Base-by-base conservation (phyloP, 2,113 vertebrate species). In the Sebastes fasciatus region DNA sequence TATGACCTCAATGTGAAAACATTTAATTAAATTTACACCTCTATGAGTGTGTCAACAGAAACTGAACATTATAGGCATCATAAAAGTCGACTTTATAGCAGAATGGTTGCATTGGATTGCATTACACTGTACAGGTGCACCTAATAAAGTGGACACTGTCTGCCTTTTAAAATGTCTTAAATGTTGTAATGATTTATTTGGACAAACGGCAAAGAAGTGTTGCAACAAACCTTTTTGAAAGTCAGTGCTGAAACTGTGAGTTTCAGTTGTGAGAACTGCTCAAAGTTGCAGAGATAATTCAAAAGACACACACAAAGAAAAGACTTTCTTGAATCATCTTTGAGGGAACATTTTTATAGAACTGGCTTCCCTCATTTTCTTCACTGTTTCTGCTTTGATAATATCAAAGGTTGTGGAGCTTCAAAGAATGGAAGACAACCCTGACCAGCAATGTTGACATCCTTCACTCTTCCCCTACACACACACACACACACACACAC, bases 331-430 rank as follows among this genome's bases (percentile, higher is more conserved):
- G 49, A 74, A 72, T 69, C 49, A 12, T 69, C 66, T 69, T 74
- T 60, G n/a, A 82, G 14, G 54, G 19, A 55, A 70, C 16, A 51
- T 65, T 84, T 82, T 81, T 42, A 51, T 76, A 65, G 62, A 80
- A 57, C 71, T 83, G 46, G 7, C 55, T 68, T 80, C 14, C 8
- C 54, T 65, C 23, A 57, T 84, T 85, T 49, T 73, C 17, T 71
- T 54, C 10, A 19, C 42, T 54, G 34, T 72, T 77, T 74, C 51
- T 8, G 66, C 40, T 78, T 64, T 81, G 58, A 79, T 82, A 65
- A 73, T 54, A 80, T 90, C 71, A 82, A 82, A 79, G 61, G 6
- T 66, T 42, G 14, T 48, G 42, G 8, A 14, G 26, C 80, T 79
- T 77, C 19, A 79, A 54, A 68, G 64, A 68, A 34, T 62, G 19